Percentiles rank a stretch among this genome's conserved stretches.
These are phyloP conservation scores for Syrmaticus mikado DNA, from an alignment of 2,113 vertebrate species.

Conservation along the genomic window DNA sequence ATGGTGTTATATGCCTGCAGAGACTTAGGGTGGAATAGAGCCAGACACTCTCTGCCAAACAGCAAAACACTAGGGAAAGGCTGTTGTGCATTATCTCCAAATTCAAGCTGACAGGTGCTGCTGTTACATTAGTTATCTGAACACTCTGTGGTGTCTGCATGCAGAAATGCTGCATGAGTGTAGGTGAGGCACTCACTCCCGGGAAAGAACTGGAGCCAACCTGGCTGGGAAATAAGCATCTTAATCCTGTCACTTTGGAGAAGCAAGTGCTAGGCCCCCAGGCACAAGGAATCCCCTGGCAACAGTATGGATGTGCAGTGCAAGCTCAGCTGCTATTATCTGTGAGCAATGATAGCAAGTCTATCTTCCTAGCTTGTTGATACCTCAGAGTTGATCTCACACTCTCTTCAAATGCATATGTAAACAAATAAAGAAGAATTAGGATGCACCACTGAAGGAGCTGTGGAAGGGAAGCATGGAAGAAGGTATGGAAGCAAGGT, in stretches of 20 bases:
- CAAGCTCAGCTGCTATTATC: not conserved
- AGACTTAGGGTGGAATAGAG: not conserved
- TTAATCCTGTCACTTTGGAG: not conserved
- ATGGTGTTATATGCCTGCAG: not conserved
- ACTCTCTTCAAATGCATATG: not conserved
- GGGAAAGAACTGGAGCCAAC: not conserved
- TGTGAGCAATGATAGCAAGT: not conserved
- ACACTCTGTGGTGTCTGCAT: not conserved
- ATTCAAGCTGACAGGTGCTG: not conserved
- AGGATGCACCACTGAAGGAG: not conserved
- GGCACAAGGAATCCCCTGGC: not conserved
- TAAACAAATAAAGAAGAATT: not conserved
- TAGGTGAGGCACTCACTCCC: not conserved
- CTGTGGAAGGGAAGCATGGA: not conserved
- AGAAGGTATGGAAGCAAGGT: not conserved
- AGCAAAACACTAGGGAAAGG: not conserved
- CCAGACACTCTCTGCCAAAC: not conserved
- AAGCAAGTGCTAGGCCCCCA: not conserved
- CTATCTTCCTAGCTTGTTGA: not conserved
- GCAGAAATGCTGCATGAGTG: not conserved
- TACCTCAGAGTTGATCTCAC: not conserved
- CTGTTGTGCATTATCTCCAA: not conserved
- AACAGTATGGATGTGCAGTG: not conserved
- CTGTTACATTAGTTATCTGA: not conserved
- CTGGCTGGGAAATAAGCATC: not conserved